These are phyloP conservation scores for Oreochromis mossambicus DNA, from an alignment of 2,797 vertebrate species.

Conservation along the genomic window DNA sequence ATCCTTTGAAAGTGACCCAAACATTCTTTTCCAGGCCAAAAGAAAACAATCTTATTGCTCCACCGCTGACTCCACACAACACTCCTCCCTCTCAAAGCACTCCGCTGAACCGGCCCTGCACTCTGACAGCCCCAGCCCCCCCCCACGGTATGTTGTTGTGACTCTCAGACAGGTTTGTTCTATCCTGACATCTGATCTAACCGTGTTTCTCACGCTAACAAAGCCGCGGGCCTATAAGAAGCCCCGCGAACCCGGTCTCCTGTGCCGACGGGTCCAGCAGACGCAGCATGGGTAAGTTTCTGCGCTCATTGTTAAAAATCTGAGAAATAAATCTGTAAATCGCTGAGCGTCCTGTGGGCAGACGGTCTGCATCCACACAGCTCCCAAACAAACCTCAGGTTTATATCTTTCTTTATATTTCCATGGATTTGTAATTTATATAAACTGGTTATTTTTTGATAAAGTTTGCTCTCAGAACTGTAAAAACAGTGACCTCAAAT, in stretches of 20 bases:
- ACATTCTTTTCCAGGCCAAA: slow-evolving; percentile 57
- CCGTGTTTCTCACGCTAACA: slow-evolving; percentile 43
- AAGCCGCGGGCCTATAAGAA: slow-evolving; percentile 13
- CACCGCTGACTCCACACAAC: not conserved
- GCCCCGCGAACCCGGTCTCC: not conserved
- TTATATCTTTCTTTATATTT: not conserved
- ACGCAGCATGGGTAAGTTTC: slow-evolving; percentile 30
- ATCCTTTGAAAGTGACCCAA: slow-evolving; percentile 53
- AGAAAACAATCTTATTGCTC: slow-evolving; percentile 32
- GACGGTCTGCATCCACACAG: not conserved
- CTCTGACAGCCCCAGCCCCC: not conserved
- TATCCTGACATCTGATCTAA: slow-evolving; percentile 10
- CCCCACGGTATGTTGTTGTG: not conserved
- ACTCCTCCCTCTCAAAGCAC: slow-evolving; percentile 6
- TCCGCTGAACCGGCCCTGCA: slow-evolving; percentile 20
- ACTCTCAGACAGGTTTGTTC: not conserved
- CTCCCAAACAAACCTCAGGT: not conserved
- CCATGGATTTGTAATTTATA: not conserved
- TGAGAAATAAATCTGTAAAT: not conserved
- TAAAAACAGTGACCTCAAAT: not conserved
- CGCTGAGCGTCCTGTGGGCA: not conserved
- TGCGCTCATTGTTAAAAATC: not conserved
- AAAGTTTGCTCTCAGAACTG: not conserved
- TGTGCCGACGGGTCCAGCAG: not conserved
- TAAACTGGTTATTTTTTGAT: not conserved